These are phyloP conservation scores for Iphiclides podalirius DNA, from an alignment of 2,888 invertebrate species.

Conservation along the genomic window DNA sequence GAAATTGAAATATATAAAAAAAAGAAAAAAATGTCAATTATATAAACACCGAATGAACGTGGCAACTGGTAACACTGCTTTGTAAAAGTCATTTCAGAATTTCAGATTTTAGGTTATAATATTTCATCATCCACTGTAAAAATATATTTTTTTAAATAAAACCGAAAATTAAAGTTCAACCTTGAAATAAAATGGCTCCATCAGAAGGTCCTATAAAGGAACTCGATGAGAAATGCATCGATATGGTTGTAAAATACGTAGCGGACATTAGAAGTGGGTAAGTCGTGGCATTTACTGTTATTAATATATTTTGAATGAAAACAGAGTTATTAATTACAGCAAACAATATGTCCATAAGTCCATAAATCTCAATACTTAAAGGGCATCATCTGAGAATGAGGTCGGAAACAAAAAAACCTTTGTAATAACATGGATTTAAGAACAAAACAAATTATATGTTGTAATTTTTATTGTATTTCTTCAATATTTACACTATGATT, in stretches of 20 bases:
- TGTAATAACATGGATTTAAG: no score
- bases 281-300: constrained; percentile 29
- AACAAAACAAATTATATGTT: no score
- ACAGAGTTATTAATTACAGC: background rate
- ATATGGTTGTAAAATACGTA: constrained; percentile 55
- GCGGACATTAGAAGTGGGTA: constrained; percentile 57
- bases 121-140: constrained; percentile 24
- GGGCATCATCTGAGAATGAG: no score
- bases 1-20: no score
- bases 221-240: constrained; percentile 51
- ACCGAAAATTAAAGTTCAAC: background rate
- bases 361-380: no score
- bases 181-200: constrained; percentile 38
- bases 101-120: constrained; percentile 12
- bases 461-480: no score
- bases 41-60: no score
- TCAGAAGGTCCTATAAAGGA: constrained; percentile 39
- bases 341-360: background rate
- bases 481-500: no score
- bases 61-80: constrained; percentile 8
- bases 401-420: no score
- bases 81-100: constrained; percentile 1
- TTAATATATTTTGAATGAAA: background rate
- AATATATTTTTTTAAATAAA: constrained; percentile 10
- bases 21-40: no score